A percentile compares a stretch with the other conserved stretches of the same genome.
Evolutionary conservation across 2,113 vertebrate species (phyloP).

Genomic region (Tiliqua scincoides): DNA sequence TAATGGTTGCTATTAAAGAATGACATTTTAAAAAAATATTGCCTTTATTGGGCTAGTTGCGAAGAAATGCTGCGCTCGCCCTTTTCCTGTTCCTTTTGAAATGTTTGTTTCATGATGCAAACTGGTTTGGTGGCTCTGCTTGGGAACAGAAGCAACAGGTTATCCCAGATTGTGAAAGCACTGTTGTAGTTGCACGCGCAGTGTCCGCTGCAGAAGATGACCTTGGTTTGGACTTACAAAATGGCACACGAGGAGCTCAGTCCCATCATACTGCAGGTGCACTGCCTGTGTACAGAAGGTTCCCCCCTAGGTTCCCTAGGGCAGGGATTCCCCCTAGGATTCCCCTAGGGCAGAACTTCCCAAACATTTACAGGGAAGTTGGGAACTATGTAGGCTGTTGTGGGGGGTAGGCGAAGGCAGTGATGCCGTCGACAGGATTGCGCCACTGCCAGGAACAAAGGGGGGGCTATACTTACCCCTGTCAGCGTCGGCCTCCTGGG

Average conservation of each 20-base stretch:
- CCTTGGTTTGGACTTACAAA: slow-evolving; percentile 23
- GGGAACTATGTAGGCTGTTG: too few species aligned
- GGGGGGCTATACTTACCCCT: too few species aligned
- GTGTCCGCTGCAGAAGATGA: not conserved
- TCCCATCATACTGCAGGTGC: not conserved
- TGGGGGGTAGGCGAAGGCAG: too few species aligned
- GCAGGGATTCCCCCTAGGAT: too few species aligned
- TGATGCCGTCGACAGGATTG: too few species aligned
- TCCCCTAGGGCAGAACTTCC: too few species aligned
- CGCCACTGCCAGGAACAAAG: too few species aligned
- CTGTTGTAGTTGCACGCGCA: not conserved
- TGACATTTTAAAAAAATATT: slow-evolving; percentile 24
- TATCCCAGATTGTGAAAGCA: not conserved
- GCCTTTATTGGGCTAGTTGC: slow-evolving; percentile 42
- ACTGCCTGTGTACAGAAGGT: too few species aligned
- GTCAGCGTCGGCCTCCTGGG: too few species aligned
- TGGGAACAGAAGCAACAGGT: slow-evolving; percentile 1
- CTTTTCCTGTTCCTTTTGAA: not conserved
- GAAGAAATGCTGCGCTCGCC: slow-evolving; percentile 12
- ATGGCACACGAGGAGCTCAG: not conserved
- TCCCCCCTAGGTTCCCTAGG: too few species aligned
- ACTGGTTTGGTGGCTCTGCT: not conserved
- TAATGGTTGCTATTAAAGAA: slow-evolving; percentile 57
- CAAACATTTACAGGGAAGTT: too few species aligned
- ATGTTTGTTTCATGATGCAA: slow-evolving; percentile 23